phyloP scores from a whole-genome alignment of 2,113 vertebrate genomes.

The Sisor rabdophorus region DNA sequence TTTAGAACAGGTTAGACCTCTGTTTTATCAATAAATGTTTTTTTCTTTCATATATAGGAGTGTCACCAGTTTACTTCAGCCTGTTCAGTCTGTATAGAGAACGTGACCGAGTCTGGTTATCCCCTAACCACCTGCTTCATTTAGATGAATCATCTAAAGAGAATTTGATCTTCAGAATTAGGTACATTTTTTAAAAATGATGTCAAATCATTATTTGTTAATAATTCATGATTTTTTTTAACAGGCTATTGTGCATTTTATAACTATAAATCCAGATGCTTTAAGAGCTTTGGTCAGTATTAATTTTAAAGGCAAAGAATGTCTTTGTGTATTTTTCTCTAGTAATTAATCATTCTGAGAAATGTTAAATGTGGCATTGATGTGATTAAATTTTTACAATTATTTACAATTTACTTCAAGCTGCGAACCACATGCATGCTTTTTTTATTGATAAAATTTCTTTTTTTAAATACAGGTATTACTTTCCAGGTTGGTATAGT shows the following conservation, averaged over 20 bases:
- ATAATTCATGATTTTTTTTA: neutral
- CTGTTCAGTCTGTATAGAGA: slow-evolving; percentile 90
- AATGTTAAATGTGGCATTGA: too few relatives aligned
- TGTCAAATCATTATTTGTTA: neutral
- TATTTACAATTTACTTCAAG: neutral
- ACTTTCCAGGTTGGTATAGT: slow-evolving; percentile 92
- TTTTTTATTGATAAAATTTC: neutral
- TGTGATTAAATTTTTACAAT: too few relatives aligned
- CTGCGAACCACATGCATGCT: neutral
- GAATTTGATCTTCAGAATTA: slow-evolving; percentile 81
- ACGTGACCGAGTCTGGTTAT: slow-evolving; percentile 82
- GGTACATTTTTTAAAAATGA: slow-evolving; percentile 56
- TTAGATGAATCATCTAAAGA: slow-evolving; percentile 74
- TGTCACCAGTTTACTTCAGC: slow-evolving; percentile 82
- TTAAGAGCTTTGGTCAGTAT: neutral
- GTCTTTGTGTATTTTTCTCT: neutral
- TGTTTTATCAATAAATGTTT: slow-evolving; percentile 1
- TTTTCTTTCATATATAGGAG: slow-evolving; percentile 63
- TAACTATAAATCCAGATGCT: neutral
- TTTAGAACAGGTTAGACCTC: neutral
- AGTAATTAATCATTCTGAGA: too few relatives aligned
- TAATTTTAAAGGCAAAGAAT: neutral
- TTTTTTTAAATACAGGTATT: slow-evolving; percentile 74
- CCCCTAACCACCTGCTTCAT: slow-evolving; percentile 88
- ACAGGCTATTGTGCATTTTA: neutral